Evolutionary conservation across 2,113 vertebrate genomes (phyloP), one percentile per base, ranked within the genome.

Genomic region (Nematolebias whitei): DNA sequence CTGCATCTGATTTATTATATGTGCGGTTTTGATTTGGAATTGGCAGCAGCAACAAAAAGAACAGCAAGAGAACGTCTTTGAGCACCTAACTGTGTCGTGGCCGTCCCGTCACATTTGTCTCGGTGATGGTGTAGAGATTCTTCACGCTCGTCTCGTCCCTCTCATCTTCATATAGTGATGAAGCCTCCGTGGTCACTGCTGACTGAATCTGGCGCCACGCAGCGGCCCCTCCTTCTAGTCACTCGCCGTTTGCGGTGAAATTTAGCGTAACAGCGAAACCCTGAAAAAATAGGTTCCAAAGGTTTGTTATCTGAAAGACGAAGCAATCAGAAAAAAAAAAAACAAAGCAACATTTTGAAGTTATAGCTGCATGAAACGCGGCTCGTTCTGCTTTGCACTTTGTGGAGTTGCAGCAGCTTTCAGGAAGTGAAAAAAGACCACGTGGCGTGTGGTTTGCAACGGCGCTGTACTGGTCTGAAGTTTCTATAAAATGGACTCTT

Each of bases 231-330:
- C 86, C 95, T 92, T 67, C 95, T 90, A 0, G 95, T 98, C 76
- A 99, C 96, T 29, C 95, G 94, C 13, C 96, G 92, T 88, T 97
- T 98, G 78, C 96, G 95, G 85, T 99, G 98, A 91, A 98, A 99
- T 85, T 97, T 99, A 67, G 96, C 97, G 0, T 97, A 99, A 74
- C 98, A 99, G 20, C 97, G 96, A 15, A 98, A 92, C 20, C 97
- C 98, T 99, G 53, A 38, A 63, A 69, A 40, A 51, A 41, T 1
- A n/a, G n/a, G n/a, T n/a, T n/a, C n/a, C n/a, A n/a, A n/a, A n/a
- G n/a, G 24, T 20, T 53, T 15, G 40, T 51, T 59, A 43, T 32
- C 23, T 61, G 0, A 54, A 48, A 47, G n/a, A 4, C 29, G 48
- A 60, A 13, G 63, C 4, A 51, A 45, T 12, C 1, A 24, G 38